phyloP scores from a whole-genome alignment of 2,113 vertebrate species.

The Globicephala melas region DNA sequence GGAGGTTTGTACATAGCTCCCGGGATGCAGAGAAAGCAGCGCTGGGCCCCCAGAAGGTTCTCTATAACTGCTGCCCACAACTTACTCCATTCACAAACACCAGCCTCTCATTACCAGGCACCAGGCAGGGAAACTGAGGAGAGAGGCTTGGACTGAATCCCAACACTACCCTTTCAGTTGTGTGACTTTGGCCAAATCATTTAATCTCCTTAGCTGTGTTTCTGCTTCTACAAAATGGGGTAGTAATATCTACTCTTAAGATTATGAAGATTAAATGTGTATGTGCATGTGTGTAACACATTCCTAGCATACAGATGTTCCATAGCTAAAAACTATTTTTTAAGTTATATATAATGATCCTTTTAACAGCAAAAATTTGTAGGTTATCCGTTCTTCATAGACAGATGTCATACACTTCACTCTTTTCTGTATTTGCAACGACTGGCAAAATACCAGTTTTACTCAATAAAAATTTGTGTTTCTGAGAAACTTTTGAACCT shows the following conservation, averaged over 20 bases:
- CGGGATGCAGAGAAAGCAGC: background rate
- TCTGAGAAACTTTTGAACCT: conserved; percentile 7
- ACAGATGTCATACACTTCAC: background rate
- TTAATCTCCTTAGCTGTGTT: background rate
- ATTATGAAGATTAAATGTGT: background rate
- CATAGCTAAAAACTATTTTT: background rate
- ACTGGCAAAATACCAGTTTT: background rate
- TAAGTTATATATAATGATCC: background rate
- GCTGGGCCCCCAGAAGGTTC: background rate
- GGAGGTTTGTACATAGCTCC: background rate
- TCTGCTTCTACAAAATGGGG: background rate
- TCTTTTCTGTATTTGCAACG: background rate
- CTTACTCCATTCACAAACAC: too few relatives aligned
- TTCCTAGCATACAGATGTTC: background rate
- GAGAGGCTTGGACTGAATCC: background rate
- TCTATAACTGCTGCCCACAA: background rate
- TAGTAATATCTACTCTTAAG: background rate
- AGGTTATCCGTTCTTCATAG: background rate
- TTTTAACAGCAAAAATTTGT: background rate
- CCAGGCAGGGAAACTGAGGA: background rate
- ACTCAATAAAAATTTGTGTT: background rate
- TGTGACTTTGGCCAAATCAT: background rate
- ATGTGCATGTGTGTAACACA: background rate
- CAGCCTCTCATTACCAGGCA: background rate
- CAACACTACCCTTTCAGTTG: background rate